These are phyloP conservation scores for Todus mexicanus DNA, from an alignment of 2,797 vertebrate genomes.

Conservation along the genomic window DNA sequence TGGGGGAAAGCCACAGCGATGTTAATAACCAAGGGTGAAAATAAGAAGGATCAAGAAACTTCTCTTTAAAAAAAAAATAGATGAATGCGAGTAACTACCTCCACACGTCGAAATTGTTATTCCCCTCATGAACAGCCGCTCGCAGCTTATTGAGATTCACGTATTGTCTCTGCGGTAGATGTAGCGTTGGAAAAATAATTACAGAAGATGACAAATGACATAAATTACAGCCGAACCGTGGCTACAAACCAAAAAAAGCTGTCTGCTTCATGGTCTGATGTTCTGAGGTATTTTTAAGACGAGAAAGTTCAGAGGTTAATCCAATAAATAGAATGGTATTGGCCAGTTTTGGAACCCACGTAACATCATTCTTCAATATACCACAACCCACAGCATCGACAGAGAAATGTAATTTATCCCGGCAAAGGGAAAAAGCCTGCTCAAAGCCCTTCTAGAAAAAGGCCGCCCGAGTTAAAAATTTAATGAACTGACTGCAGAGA, in stretches of 20 bases:
- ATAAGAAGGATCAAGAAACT: neutral
- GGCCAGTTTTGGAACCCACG: neutral
- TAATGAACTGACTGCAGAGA: slow-evolving; percentile 43
- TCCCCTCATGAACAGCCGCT: slow-evolving; percentile 3
- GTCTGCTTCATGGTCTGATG: neutral
- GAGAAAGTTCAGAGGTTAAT: slow-evolving; percentile 47
- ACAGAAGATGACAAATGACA: slow-evolving; percentile 50
- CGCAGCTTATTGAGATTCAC: neutral
- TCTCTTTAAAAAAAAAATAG: neutral
- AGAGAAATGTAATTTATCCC: slow-evolving; percentile 41
- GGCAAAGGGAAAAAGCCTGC: slow-evolving; percentile 34
- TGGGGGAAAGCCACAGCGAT: neutral
- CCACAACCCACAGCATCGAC: neutral
- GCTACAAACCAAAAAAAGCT: neutral
- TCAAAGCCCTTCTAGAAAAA: neutral
- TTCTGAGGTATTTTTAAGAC: slow-evolving; percentile 25
- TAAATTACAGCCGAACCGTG: neutral
- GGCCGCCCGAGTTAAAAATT: slow-evolving; percentile 38
- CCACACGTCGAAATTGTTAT: neutral
- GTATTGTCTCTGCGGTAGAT: slow-evolving; percentile 10
- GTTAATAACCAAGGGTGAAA: neutral
- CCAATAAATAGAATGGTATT: slow-evolving; percentile 16
- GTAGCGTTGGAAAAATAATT: slow-evolving; percentile 44
- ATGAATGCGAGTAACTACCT: neutral
- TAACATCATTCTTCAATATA: neutral